Conservation (phyloP, 2,888 invertebrate species). For the Zonitis immaculata region DNA sequence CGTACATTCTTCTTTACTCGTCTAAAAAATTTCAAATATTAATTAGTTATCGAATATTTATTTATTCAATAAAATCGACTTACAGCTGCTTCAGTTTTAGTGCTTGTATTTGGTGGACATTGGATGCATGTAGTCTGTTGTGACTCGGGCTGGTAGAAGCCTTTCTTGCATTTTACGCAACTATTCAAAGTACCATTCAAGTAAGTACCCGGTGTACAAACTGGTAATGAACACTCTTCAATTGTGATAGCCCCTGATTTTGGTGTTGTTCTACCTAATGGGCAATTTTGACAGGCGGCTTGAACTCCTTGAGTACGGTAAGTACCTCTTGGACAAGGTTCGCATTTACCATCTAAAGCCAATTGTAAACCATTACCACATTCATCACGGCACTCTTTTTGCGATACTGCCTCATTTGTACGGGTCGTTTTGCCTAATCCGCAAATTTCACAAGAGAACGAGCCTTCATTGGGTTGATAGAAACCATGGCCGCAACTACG, state of each 20-base stretch:
- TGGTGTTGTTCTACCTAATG: constrained; percentile 85
- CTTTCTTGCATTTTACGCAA: constrained; percentile 83
- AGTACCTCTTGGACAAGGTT: constrained; percentile 77
- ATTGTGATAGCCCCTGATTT: constrained; percentile 75
- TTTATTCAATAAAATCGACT: constrained; percentile 43
- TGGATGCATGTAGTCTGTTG: constrained; percentile 82
- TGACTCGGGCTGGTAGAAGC: constrained; percentile 83
- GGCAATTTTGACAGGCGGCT: constrained; percentile 82
- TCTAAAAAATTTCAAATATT: constrained; percentile 49
- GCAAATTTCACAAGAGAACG: constrained; percentile 83
- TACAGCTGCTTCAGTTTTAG: constrained; percentile 75
- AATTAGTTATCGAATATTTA: background rate
- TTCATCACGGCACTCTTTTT: constrained; percentile 85
- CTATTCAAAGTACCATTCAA: constrained; percentile 81
- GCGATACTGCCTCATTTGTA: constrained; percentile 82
- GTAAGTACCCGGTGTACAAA: constrained; percentile 78
- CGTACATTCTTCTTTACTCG: constrained; percentile 75
- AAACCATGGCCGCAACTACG: constrained; percentile 91
- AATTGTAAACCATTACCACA: constrained; percentile 82
- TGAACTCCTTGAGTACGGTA: constrained; percentile 77
- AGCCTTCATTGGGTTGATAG: constrained; percentile 86
- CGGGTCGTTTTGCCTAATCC: constrained; percentile 89
- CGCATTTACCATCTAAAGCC: constrained; percentile 84
- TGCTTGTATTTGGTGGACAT: constrained; percentile 89
- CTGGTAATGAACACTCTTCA: constrained; percentile 89